These are phyloP conservation scores for Temnothorax curvispinosus DNA, from an alignment of 1,140 invertebrate species.

Conservation along the genomic window DNA sequence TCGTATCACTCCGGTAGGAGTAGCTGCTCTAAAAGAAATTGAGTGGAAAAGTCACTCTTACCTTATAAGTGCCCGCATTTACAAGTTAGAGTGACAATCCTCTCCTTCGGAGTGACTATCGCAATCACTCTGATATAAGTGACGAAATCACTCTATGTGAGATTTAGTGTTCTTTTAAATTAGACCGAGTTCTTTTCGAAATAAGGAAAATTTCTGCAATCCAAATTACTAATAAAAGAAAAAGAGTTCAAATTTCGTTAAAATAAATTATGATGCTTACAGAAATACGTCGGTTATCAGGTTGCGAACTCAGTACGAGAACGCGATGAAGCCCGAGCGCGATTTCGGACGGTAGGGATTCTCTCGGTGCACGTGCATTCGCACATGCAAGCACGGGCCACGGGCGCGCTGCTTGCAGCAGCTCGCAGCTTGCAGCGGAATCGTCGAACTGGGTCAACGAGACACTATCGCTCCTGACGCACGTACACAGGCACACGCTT, in stretches of 20 bases:
- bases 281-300: conserved; percentile 5
- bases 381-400: conserved; percentile 37
- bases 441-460: conserved; percentile 73
- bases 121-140: no score
- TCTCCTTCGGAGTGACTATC: no score
- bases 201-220: neutral
- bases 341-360: conserved; percentile 7
- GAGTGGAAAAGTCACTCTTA: no score
- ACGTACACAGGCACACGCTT: conserved; percentile 61
- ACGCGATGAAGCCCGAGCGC: conserved; percentile 1
- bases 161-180: neutral
- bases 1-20: no score
- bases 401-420: conserved; percentile 50
- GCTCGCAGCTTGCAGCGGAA: conserved; percentile 66
- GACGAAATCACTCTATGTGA: no score
- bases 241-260: neutral
- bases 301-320: neutral
- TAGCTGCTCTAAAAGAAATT: no score
- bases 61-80: no score
- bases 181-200: neutral
- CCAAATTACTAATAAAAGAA: neutral
- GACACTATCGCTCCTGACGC: conserved; percentile 70
- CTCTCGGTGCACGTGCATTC: conserved; percentile 37
- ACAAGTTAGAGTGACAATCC: no score
- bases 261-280: conserved; percentile 8